phyloP scores from a whole-genome alignment of 2,113 vertebrate genomes.

The Scomber japonicus region DNA sequence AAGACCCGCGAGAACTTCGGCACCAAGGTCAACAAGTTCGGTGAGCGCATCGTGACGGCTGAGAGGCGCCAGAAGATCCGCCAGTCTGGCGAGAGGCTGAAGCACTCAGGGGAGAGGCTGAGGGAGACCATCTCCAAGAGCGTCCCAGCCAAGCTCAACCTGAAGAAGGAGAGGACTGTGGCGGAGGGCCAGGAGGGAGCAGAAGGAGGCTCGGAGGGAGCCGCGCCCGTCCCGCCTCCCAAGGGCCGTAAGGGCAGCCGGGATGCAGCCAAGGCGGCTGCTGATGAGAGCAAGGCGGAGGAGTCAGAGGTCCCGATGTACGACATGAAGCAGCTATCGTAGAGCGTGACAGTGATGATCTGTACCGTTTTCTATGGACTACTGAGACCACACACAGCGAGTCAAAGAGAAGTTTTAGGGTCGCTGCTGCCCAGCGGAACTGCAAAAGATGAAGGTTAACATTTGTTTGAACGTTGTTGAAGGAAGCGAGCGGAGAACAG shows the following conservation, averaged over 20 bases:
- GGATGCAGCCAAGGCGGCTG: constrained; percentile 80
- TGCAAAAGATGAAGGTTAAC: not conserved
- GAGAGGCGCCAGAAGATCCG: constrained; percentile 95
- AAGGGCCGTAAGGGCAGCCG: constrained; percentile 83
- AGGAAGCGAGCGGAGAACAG: constrained; percentile 29
- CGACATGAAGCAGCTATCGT: constrained; percentile 92
- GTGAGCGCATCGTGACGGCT: constrained; percentile 93
- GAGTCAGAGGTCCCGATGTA: constrained; percentile 87
- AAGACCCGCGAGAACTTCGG: constrained; percentile 95
- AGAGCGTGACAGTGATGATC: constrained; percentile 50
- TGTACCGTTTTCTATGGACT: constrained; percentile 40
- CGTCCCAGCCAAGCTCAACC: constrained; percentile 91
- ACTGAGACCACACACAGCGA: constrained; percentile 37
- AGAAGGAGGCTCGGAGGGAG: constrained; percentile 83
- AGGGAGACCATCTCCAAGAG: constrained; percentile 92
- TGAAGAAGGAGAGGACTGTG: constrained; percentile 87
- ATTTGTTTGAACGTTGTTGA: constrained; percentile 14
- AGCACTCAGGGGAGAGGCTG: constrained; percentile 89
- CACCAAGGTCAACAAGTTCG: constrained; percentile 91
- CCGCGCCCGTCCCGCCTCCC: constrained; percentile 85
- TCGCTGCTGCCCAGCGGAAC: constrained; percentile 14
- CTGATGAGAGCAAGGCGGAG: constrained; percentile 84
- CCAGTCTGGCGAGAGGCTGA: constrained; percentile 92
- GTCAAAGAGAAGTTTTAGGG: not conserved
- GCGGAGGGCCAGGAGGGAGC: constrained; percentile 89